Evolutionary conservation across 2,888 invertebrate species (phyloP).

Genomic region (Thecocarcelia acutangulata): DNA sequence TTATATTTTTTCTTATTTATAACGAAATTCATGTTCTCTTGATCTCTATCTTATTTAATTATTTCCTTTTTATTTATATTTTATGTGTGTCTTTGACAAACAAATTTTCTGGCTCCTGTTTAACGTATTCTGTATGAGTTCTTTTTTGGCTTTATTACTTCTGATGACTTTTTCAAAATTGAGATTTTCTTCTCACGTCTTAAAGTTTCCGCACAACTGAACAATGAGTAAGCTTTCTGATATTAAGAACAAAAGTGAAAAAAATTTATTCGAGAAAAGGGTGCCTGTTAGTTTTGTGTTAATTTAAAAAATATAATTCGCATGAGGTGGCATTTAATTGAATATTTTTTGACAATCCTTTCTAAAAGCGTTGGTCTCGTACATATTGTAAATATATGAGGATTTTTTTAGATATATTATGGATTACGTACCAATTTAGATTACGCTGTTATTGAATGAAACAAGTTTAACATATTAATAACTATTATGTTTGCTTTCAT

Average conservation of each 20-base stretch:
- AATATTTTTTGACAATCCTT: no score
- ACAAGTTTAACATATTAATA: no score
- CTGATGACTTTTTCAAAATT: constrained; percentile 41
- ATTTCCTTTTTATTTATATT: constrained; percentile 50
- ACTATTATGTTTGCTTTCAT: no score
- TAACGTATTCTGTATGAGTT: constrained; percentile 32
- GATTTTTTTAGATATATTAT: no score
- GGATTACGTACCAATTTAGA: no score
- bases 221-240: constrained; percentile 53
- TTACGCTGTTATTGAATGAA: no score
- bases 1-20: constrained; percentile 23
- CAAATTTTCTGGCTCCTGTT: constrained; percentile 52
- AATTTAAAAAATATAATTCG: neutral
- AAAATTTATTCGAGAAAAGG: neutral
- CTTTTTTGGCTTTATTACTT: constrained; percentile 15
- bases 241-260: constrained; percentile 25
- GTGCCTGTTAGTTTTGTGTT: neutral
- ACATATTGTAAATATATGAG: no score
- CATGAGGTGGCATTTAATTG: no score
- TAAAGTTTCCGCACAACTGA: constrained; percentile 64
- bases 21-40: constrained; percentile 50
- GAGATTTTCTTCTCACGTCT: constrained; percentile 66
- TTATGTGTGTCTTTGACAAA: constrained; percentile 49
- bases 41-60: constrained; percentile 66
- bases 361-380: no score